Evolutionary conservation across 2,113 vertebrate species (phyloP).

Genomic region (Fulmarus glacialis): DNA sequence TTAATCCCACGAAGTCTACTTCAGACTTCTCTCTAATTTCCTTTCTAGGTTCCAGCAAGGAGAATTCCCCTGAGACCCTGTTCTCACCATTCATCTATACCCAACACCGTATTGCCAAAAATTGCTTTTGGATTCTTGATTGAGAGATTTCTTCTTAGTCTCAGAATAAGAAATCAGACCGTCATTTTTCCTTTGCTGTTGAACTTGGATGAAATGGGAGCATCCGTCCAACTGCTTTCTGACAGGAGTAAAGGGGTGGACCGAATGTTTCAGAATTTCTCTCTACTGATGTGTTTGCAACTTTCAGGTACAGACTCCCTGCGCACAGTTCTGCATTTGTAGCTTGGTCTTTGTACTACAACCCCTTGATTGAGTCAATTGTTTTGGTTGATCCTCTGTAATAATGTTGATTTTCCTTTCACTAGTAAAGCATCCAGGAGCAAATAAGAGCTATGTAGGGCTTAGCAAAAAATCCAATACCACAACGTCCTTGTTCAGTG

Average conservation of each 20-base stretch:
- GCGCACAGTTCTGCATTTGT: background rate
- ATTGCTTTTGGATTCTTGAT: background rate
- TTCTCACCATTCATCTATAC: background rate
- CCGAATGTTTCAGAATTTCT: rapidly evolving
- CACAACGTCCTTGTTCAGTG: background rate
- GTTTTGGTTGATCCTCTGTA: background rate
- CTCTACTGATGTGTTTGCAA: background rate
- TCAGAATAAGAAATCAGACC: background rate
- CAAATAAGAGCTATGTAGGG: background rate
- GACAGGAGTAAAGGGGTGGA: background rate
- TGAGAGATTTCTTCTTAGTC: background rate
- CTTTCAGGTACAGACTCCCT: background rate
- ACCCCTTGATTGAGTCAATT: rapidly evolving
- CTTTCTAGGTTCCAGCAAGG: background rate
- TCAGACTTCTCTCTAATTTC: background rate
- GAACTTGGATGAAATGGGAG: background rate
- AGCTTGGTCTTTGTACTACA: background rate
- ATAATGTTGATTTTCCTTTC: background rate
- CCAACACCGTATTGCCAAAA: background rate
- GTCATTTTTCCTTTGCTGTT: background rate
- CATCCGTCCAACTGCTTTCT: background rate
- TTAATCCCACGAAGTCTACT: background rate
- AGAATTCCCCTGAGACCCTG: background rate
- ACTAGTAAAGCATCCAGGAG: background rate
- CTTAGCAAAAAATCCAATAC: background rate